Evolutionary conservation across 2,113 vertebrate species (phyloP), one percentile per base, ranked within the genome.

Genomic region (Sapayoa aenigma): DNA sequence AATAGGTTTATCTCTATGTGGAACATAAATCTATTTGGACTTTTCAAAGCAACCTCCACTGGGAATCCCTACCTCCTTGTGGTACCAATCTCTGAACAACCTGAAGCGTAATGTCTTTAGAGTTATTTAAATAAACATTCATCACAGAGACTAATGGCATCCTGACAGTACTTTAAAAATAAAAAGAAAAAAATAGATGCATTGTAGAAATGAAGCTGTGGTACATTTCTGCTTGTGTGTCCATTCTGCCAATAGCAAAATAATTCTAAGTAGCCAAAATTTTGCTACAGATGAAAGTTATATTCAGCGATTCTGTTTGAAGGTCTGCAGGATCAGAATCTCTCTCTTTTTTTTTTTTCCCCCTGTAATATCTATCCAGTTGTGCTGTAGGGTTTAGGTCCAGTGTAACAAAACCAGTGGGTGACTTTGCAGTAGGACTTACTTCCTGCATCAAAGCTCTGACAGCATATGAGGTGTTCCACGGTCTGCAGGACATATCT

Each of bases 61-160:
- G 89, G 89, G 86, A 95, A 84, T 95, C 52, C 20, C 52, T 82
- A 65, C 56, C 53, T 94, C 80, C 41, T n/a, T 88, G 63, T 11
- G 56, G 80, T 89, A 67, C 89, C 80, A 60, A 20, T 78, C 69
- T 94, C 86, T 84, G 79, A 90, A 78, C 47, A 93, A 87, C 77
- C 77, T 46, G 52, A 91, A 90, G 77, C 13, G 0, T 56, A 68
- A 2, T 91, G 94, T 87, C 84, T 75, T 78, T 52, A 58, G 28
- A 95, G 67, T 86, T 69, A 41, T 81, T 96, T 96, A 89, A 81
- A 68, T 89, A 87, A 95, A 16, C 53, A 75, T 84, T 95, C 22
- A 71, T 92, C 66, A 53, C 2, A 3, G 67, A 73, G 67, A 30
- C 72, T 52, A 12, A 13, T 5, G 71, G 52, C 14, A 3, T 87